Base-by-base conservation (phyloP, 1,140 invertebrate genomes). In the Delia radicum region DNA sequence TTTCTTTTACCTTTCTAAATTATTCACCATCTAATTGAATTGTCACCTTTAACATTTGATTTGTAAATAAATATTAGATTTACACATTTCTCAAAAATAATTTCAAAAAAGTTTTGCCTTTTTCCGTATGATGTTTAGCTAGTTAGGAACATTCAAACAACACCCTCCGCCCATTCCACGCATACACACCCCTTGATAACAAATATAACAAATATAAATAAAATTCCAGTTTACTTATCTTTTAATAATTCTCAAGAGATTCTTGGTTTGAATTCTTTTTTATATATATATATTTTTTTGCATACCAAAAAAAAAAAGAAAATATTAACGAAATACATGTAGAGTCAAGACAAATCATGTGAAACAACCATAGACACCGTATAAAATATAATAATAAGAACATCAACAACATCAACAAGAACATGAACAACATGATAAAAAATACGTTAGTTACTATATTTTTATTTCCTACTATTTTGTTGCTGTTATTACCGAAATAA, bases 41-140 rank as follows among this genome's bases (percentile, higher is more conserved):
- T 69, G 65, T 69, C 65, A 69, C 65, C 65, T 69, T 69, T 69
- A 69, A 33, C 65, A 69, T 33, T 69, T 69, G 65, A 69, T 69
- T 69, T 21, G 65, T 24, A 37, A 69, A 69, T 33, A 69, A 37
- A 69, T 69, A 69, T 69, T 69, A 69, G 26, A 69, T 69, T 69
- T 31, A 69, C 28, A 31, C 27, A 67, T 18, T 18, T 55, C n/a
- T 8, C 48, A 55, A 10, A 55, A 18, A 55, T 21, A 55, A 55
- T 42, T 42, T 42, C n/a, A 42, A 10, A 42, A 42, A 42, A 10
- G n/a, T 42, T 42, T 42, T 42, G 37, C 61, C 24, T 26, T 12
- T 21, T 26, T 27, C 1, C 27, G 62, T 29, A 4, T 29, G 62
- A 3, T 61, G 0, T 13, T 65, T 5, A 26, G 61, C 26, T 18